phyloP scores from a whole-genome alignment of 2,888 invertebrate genomes.

The Dasypolia templi region DNA sequence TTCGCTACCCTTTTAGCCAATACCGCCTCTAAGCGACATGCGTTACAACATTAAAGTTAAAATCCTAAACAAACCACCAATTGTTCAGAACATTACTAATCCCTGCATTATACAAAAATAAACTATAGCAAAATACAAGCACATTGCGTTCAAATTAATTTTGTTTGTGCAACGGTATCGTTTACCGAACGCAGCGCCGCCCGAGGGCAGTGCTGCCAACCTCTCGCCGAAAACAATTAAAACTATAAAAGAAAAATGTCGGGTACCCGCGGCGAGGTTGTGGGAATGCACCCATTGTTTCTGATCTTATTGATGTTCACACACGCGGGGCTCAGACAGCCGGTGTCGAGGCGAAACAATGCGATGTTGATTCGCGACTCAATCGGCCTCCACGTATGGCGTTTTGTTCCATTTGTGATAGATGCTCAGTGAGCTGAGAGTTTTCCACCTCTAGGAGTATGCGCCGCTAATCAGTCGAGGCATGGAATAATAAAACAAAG shows the following conservation, averaged over 20 bases:
- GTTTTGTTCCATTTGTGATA: slow-evolving; percentile 68
- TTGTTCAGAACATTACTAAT: slow-evolving; percentile 63
- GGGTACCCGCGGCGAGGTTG: slow-evolving; percentile 81
- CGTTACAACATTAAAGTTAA: slow-evolving; percentile 34
- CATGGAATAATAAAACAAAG: slow-evolving; percentile 59
- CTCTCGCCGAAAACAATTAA: slow-evolving; percentile 88
- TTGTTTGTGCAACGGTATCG: slow-evolving; percentile 76
- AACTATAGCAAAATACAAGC: slow-evolving; percentile 69
- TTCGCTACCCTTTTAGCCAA: not conserved
- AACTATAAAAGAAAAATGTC: slow-evolving; percentile 77
- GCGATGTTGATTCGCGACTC: slow-evolving; percentile 68
- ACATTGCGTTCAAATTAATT: slow-evolving; percentile 70
- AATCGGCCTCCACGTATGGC: slow-evolving; percentile 68
- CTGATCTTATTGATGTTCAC: slow-evolving; percentile 74
- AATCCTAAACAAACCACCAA: slow-evolving; percentile 57
- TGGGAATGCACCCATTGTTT: slow-evolving; percentile 85
- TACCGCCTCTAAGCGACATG: slow-evolving; percentile 5
- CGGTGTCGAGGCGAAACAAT: slow-evolving; percentile 69
- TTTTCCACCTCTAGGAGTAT: slow-evolving; percentile 63
- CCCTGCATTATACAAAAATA: slow-evolving; percentile 67
- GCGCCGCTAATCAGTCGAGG: slow-evolving; percentile 58
- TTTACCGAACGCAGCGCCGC: slow-evolving; percentile 73
- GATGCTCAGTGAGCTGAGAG: slow-evolving; percentile 63
- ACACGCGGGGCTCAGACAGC: slow-evolving; percentile 68
- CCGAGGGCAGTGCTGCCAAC: slow-evolving; percentile 83